These are phyloP conservation scores for Sphaerolaimus hirsutus DNA, from an alignment of 2,888 invertebrate genomes.

Conservation along the genomic window DNA sequence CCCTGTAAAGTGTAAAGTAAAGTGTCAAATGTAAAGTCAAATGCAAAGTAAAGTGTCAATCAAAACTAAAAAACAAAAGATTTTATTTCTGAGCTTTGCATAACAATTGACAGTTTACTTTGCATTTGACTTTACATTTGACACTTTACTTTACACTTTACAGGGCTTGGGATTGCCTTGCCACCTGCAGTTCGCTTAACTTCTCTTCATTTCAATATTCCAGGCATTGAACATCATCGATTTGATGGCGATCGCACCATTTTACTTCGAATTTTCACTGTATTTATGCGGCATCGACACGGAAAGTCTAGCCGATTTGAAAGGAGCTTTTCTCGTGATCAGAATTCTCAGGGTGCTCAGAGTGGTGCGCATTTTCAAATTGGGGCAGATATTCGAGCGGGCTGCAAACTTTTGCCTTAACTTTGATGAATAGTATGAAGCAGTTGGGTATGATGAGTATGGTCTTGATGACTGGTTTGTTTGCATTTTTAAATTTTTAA, in stretches of 20 bases:
- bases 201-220: no score
- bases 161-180: no score
- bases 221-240: conserved; percentile 18
- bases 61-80: no score
- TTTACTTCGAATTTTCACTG: conserved; percentile 16
- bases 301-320: conserved; percentile 16
- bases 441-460: conserved; percentile 21
- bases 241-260: conserved; percentile 17
- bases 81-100: no score
- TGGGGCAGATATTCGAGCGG: conserved; percentile 18
- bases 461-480: conserved; percentile 19
- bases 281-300: conserved; percentile 15
- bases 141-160: no score
- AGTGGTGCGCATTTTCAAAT: conserved; percentile 17
- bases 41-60: no score
- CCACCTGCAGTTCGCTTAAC: no score
- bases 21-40: no score
- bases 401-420: conserved; percentile 20
- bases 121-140: no score
- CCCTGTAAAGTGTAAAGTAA: no score
- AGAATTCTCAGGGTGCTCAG: conserved; percentile 18
- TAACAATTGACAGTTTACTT: no score
- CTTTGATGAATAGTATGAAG: conserved; percentile 11
- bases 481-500: no score
- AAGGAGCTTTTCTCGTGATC: conserved; percentile 19